These are phyloP conservation scores for Elachura formosa DNA, from an alignment of 2,113 vertebrate genomes.

Conservation along the genomic window DNA sequence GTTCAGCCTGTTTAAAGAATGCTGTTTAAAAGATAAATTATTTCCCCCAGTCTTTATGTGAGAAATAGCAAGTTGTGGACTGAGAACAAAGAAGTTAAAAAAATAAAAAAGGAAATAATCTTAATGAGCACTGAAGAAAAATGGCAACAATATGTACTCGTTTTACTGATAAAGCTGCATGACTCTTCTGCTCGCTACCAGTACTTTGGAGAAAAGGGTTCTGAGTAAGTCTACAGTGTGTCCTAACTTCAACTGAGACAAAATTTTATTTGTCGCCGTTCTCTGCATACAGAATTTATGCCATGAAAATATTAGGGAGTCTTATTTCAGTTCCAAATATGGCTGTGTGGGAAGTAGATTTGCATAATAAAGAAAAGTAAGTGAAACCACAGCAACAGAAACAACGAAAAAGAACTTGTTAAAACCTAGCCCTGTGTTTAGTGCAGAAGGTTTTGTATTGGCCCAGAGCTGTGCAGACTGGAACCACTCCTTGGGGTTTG, in stretches of 20 bases:
- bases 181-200: conserved; percentile 24
- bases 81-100: background rate
- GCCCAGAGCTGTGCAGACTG: conserved; percentile 18
- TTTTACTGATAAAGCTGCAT: conserved; percentile 41
- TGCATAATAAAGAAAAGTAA: conserved; percentile 10
- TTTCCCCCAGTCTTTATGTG: background rate
- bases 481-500: background rate
- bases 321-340: conserved; percentile 1
- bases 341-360: conserved; percentile 27
- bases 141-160: background rate
- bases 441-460: background rate
- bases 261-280: conserved; percentile 1
- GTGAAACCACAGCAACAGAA: background rate
- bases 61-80: background rate
- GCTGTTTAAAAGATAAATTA: background rate
- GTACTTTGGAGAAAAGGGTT: background rate
- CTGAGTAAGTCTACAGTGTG: conserved; percentile 1
- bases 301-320: conserved; percentile 28
- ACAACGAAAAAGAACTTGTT: accelerated
- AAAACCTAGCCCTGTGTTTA: background rate
- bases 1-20: background rate
- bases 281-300: conserved; percentile 18
- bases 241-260: conserved; percentile 15
- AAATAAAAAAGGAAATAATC: background rate
- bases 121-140: conserved; percentile 39